Evolutionary conservation across 1,140 invertebrate species (phyloP), one percentile per base, ranked within the genome.

Genomic region (Pogonus chalceus): DNA sequence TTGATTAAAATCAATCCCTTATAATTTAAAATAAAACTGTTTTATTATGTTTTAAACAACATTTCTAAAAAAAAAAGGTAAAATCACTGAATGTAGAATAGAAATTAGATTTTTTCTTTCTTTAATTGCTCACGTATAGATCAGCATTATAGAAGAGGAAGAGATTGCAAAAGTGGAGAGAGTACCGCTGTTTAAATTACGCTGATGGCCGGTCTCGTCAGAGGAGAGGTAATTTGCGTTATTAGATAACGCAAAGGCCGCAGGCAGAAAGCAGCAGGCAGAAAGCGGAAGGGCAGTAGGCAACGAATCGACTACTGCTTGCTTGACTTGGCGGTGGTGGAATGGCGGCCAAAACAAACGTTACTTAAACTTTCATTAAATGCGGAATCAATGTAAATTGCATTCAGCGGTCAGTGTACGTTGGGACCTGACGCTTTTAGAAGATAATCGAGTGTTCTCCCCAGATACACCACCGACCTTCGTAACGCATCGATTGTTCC

Each of bases 321-420:
- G n/a, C n/a, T n/a, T n/a, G n/a, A n/a, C n/a, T n/a, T n/a, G n/a
- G n/a, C n/a, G n/a, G n/a, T n/a, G n/a, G n/a, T n/a, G n/a, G n/a
- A n/a, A n/a, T 49, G n/a, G 54, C 50, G n/a, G 20, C 10, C 37
- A 53, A 56, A 62, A 59, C 61, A 61, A 63, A 60, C 59, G 52
- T 56, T 60, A 57, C 58, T 60, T 57, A 63, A 62, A 62, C 49
- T 63, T 63, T 63, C 60, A 63, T 63, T 62, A 63, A 60, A 63
- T 55, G 60, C 51, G 52, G 61, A 63, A 61, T 63, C 62, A 63
- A 63, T 63, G 62, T 63, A 63, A 63, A 63, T 63, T 63, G 61
- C 60, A 63, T 63, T 63, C 62, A 56, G 56, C 56, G 62, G 62
- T 63, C 62, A 63, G 60, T 46, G 53, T 20, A 18, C 37, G n/a